phyloP scores from a whole-genome alignment of 2,888 invertebrate species.

The Eilema sororculum region DNA sequence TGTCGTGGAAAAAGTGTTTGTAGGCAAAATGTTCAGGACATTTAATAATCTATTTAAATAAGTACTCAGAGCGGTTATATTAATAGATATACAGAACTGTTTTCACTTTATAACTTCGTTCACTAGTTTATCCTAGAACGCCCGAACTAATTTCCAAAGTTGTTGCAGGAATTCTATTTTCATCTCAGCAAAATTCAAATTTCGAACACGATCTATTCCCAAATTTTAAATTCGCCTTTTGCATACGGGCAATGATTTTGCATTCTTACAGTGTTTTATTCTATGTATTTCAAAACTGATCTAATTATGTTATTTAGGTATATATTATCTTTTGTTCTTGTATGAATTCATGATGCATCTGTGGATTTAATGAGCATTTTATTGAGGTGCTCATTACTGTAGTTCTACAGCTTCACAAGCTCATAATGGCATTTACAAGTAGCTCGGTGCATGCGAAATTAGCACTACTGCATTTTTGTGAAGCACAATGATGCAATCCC shows the following conservation, averaged over 20 bases:
- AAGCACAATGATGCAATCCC: conserved; percentile 81
- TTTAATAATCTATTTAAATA: background rate
- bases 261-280: conserved; percentile 14
- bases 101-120: background rate
- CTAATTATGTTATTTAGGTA: background rate
- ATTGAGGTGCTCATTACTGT: conserved; percentile 55
- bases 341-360: conserved; percentile 2
- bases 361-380: conserved; percentile 32
- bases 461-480: conserved; percentile 80
- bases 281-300: conserved; percentile 32
- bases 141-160: conserved; percentile 54
- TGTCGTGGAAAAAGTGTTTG: conserved; percentile 15
- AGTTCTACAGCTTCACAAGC: conserved; percentile 61
- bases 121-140: conserved; percentile 20
- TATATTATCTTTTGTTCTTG: conserved; percentile 9
- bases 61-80: background rate
- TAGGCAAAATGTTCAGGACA: background rate
- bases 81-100: background rate
- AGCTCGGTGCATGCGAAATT: conserved; percentile 77
- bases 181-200: too few species aligned
- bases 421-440: conserved; percentile 73
- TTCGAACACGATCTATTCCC: conserved; percentile 33
- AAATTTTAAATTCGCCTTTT: conserved; percentile 49
- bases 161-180: background rate
- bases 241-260: conserved; percentile 23